A percentile compares a stretch with the other conserved stretches of the same genome.
Conservation (phyloP, 2,113 vertebrate genomes). For the Pluvianellus socialis region DNA sequence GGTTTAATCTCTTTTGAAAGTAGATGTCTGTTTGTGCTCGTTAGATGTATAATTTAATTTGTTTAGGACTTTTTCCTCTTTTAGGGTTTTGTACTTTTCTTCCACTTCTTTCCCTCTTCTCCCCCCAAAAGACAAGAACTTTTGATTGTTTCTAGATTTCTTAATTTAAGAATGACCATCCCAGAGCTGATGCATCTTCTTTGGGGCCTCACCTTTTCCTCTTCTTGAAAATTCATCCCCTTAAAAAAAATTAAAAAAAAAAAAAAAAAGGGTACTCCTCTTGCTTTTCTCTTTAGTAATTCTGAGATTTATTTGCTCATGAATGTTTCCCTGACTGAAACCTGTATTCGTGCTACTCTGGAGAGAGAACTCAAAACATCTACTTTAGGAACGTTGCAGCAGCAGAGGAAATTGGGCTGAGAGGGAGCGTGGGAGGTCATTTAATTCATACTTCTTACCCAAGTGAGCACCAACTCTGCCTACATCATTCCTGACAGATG, state of each 20-base stretch:
- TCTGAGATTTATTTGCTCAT: not conserved
- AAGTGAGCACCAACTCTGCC: not conserved
- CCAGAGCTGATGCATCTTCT: not conserved
- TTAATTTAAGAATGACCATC: not conserved
- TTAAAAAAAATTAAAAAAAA: not conserved
- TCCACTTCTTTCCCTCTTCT: not conserved
- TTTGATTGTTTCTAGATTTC: not conserved
- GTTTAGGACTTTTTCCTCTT: constrained; percentile 25
- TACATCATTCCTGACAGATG: not conserved
- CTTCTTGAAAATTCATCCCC: not conserved
- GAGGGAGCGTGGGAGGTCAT: not conserved
- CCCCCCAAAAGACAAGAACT: not conserved
- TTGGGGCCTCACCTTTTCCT: not conserved
- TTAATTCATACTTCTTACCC: not conserved
- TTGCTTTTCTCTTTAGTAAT: not conserved
- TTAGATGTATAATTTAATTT: constrained; percentile 70
- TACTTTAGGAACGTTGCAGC: not conserved
- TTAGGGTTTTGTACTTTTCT: not conserved
- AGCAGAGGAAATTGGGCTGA: not conserved
- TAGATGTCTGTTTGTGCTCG: constrained; percentile 9
- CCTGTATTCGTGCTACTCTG: not conserved
- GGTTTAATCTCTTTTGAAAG: constrained; percentile 59
- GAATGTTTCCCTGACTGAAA: not conserved
- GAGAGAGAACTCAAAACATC: not conserved
- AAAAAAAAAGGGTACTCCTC: not conserved